Conservation (phyloP, 1,140 invertebrate species). For the Trichogramma pretiosum region DNA sequence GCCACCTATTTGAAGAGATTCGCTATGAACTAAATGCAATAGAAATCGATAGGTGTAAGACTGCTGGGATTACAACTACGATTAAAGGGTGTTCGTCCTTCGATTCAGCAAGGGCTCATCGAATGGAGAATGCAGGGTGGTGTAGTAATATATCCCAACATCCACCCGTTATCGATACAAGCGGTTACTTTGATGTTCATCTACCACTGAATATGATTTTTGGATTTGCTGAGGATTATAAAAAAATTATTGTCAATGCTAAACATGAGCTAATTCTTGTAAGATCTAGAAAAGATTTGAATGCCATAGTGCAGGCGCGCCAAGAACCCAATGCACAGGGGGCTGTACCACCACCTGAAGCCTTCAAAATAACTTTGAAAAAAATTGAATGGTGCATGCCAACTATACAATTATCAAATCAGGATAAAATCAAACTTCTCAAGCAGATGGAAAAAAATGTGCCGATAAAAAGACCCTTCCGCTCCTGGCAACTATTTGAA, state of each 20-base stretch:
- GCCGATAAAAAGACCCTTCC: no score
- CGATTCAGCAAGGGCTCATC: constrained; percentile 17
- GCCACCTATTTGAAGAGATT: no score
- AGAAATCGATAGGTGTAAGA: constrained; percentile 38
- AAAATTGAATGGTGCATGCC: no score
- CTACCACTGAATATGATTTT: constrained; percentile 36
- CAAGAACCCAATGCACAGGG: not conserved
- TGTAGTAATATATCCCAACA: no score
- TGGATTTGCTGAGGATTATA: no score
- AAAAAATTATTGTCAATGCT: no score
- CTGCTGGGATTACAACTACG: constrained; percentile 32
- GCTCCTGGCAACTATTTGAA: constrained; percentile 31
- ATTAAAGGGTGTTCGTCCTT: constrained; percentile 35
- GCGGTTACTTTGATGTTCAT: constrained; percentile 30
- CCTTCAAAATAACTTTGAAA: no score
- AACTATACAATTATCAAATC: no score
- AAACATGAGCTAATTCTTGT: no score
- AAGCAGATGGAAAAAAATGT: no score
- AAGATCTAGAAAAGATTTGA: constrained; percentile 27
- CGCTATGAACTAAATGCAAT: constrained; percentile 30
- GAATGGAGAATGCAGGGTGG: constrained; percentile 30
- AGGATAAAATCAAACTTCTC: no score
- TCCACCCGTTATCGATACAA: constrained; percentile 1
- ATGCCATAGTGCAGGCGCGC: constrained; percentile 9
- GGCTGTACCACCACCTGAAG: no score